Percentiles rank a stretch among this genome's conserved stretches.
phyloP scores from a whole-genome alignment of 2,113 vertebrate genomes.

The Tonatia bakeri region DNA sequence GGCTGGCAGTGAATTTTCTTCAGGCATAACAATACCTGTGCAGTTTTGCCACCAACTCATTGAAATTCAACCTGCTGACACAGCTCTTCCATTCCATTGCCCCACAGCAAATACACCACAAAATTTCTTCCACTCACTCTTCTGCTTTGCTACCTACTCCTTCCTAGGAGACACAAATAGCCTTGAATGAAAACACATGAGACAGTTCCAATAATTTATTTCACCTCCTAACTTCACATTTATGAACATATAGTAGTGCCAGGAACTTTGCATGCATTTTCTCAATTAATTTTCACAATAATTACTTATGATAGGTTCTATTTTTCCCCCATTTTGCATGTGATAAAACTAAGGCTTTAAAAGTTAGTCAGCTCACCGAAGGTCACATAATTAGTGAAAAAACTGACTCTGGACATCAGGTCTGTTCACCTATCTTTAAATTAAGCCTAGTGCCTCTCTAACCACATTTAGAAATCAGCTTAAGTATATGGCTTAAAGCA shows the following conservation, averaged over 20 bases:
- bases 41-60: neutral
- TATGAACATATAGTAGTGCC: neutral
- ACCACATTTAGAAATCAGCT: neutral
- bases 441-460: neutral
- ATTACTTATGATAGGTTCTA: neutral
- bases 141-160: neutral
- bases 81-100: neutral
- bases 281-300: constrained; percentile 4
- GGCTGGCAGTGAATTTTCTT: neutral
- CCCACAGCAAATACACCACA: constrained; percentile 6
- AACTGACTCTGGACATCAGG: neutral
- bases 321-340: neutral
- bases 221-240: neutral
- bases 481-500: neutral
- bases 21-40: neutral
- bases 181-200: neutral
- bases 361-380: neutral
- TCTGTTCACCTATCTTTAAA: neutral
- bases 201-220: neutral
- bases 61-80: neutral
- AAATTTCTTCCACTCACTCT: neutral
- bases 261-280: neutral
- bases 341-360: neutral
- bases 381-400: neutral
- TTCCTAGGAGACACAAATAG: constrained; percentile 21